These are phyloP conservation scores for Sinelater perroti DNA, from an alignment of 2,888 invertebrate genomes.

Conservation along the genomic window DNA sequence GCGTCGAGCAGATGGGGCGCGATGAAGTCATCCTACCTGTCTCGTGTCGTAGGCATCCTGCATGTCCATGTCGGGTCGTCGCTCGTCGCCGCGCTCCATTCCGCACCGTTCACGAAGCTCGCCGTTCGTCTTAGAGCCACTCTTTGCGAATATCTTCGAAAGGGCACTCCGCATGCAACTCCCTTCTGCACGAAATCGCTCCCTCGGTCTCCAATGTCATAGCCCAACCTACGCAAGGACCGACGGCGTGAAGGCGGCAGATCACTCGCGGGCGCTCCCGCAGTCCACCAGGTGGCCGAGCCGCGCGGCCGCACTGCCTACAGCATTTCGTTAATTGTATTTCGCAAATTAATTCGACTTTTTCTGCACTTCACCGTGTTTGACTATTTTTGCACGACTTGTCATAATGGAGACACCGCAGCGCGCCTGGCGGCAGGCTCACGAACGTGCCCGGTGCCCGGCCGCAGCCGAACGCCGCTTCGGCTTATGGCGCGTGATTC, in stretches of 20 bases:
- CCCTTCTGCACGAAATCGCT: constrained; percentile 52
- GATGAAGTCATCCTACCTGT: constrained; percentile 64
- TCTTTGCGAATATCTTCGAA: constrained; percentile 59
- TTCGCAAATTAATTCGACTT: constrained; percentile 25
- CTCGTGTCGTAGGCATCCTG: constrained; percentile 70
- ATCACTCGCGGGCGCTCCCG: constrained; percentile 20
- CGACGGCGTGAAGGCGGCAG: constrained; percentile 14
- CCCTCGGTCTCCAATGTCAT: constrained; percentile 59
- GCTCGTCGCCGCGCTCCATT: constrained; percentile 59
- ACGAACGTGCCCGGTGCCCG: constrained; percentile 34
- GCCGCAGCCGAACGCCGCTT: constrained; percentile 6
- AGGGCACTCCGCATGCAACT: constrained; percentile 61
- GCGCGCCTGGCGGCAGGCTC: constrained; percentile 44
- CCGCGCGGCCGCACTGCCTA: constrained; percentile 16
- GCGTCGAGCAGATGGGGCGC: too few relatives aligned
- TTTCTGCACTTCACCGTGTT: constrained; percentile 37
- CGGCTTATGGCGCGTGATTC: too few relatives aligned
- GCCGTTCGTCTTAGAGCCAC: constrained; percentile 50
- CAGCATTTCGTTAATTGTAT: constrained; percentile 21
- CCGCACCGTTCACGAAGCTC: constrained; percentile 47
- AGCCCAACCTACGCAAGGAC: constrained; percentile 57
- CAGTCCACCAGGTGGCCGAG: neutral
- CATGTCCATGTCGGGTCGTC: constrained; percentile 70
- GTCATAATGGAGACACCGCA: constrained; percentile 55
- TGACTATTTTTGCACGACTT: constrained; percentile 53